A percentile compares a stretch with the other conserved stretches of the same genome.
phyloP scores from a whole-genome alignment of 2,888 invertebrate genomes.

The Tenthredo amoena region DNA sequence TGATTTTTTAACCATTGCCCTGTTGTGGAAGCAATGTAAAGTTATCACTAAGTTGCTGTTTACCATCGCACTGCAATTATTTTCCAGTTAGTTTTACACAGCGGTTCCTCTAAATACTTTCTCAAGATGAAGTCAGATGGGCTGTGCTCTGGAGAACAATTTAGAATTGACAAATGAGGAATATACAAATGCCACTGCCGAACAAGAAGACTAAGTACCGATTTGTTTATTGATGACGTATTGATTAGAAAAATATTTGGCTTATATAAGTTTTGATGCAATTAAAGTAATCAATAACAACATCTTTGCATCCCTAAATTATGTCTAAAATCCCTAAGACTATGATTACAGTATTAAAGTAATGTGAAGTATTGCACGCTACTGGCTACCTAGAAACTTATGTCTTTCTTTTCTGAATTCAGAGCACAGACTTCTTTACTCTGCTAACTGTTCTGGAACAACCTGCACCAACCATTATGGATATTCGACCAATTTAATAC shows the following conservation, averaged over 20 bases:
- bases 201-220: not conserved
- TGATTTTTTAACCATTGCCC: conserved; percentile 32
- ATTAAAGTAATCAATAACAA: not conserved
- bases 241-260: not conserved
- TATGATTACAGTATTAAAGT: not conserved
- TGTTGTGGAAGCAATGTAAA: conserved; percentile 22
- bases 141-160: conserved; percentile 8
- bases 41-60: not conserved
- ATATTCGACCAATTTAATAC: conserved; percentile 13
- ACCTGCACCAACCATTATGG: not conserved
- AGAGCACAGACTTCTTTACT: not conserved
- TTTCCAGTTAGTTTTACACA: not conserved
- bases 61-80: not conserved
- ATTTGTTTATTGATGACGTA: not conserved
- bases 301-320: not conserved
- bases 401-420: not conserved
- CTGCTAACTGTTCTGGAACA: not conserved
- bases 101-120: not conserved
- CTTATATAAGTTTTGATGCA: not conserved
- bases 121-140: not conserved
- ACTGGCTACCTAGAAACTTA: not conserved
- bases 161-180: not conserved
- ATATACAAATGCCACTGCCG: not conserved
- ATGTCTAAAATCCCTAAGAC: not conserved
- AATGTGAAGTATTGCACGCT: not conserved